These are phyloP conservation scores for Phalacrocorax aristotelis DNA, from an alignment of 2,113 vertebrate genomes.

Conservation along the genomic window DNA sequence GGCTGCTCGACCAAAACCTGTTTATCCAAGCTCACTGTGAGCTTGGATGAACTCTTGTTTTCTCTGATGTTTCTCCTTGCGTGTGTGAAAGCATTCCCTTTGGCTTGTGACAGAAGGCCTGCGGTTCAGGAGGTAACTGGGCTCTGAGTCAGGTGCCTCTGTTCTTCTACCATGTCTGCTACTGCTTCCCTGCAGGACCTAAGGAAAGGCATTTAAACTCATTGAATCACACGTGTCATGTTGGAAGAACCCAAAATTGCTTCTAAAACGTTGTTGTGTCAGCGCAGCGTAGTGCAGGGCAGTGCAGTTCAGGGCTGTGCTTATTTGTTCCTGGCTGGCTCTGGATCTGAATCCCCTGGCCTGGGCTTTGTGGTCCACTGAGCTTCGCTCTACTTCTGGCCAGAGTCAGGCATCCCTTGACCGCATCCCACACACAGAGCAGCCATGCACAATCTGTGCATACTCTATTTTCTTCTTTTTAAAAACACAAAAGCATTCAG, in stretches of 20 bases:
- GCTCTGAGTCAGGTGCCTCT: neutral
- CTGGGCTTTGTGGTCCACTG: neutral
- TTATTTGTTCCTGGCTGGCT: neutral
- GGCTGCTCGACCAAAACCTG: neutral
- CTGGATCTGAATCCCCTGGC: neutral
- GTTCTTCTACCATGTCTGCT: neutral
- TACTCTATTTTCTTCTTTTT: neutral
- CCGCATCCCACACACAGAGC: neutral
- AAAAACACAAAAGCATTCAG: neutral
- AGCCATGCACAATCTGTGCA: neutral
- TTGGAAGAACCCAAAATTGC: neutral
- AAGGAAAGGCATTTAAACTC: neutral
- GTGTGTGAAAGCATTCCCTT: neutral
- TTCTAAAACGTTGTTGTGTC: neutral
- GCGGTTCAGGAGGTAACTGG: neutral
- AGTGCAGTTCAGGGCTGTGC: neutral
- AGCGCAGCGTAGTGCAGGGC: neutral
- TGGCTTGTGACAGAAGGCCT: neutral
- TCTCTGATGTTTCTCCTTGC: neutral
- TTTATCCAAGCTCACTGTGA: neutral
- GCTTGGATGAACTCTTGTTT: neutral
- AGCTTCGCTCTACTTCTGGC: neutral
- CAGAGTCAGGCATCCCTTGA: neutral
- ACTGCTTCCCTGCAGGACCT: neutral
- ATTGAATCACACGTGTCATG: neutral